phyloP scores from a whole-genome alignment of 2,888 invertebrate genomes.

The Sphaerophoria taeniata region DNA sequence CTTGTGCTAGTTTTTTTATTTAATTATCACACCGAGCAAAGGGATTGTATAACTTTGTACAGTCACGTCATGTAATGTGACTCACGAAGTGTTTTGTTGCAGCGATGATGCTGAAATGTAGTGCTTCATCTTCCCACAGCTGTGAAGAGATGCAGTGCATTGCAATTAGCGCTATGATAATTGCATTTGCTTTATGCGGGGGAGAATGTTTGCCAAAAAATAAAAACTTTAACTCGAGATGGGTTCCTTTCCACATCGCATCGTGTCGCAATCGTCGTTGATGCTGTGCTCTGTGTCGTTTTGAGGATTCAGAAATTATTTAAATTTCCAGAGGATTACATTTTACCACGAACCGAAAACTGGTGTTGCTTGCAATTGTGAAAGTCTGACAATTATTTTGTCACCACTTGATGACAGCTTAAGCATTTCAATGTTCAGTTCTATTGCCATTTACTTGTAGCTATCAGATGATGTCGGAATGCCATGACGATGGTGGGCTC shows the following conservation, averaged over 20 bases:
- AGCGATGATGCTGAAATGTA: conserved; percentile 12
- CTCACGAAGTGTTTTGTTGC: conserved; percentile 15
- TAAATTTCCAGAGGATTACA: conserved; percentile 26
- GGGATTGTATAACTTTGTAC: conserved; percentile 22
- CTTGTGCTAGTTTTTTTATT: conserved; percentile 64
- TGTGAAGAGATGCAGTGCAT: conserved; percentile 2
- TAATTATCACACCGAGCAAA: conserved; percentile 50
- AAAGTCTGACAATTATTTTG: conserved; percentile 33
- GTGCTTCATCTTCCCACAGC: conserved; percentile 12
- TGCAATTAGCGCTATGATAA: conserved; percentile 61
- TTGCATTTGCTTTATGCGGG: conserved; percentile 49
- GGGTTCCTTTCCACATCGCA: not conserved
- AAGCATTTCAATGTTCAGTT: conserved; percentile 24
- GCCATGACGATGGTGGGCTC: conserved; percentile 5
- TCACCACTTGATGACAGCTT: conserved; percentile 27
- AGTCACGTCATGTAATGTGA: conserved; percentile 36
- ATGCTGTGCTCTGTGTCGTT: conserved; percentile 15
- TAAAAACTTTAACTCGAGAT: not conserved
- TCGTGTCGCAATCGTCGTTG: conserved; percentile 6
- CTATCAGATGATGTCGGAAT: not conserved
- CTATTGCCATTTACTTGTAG: not conserved
- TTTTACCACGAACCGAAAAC: not conserved
- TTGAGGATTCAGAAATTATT: conserved; percentile 3
- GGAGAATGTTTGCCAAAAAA: conserved; percentile 36
- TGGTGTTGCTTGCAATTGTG: not conserved